A percentile compares a stretch with the other conserved stretches of the same genome.
These are phyloP conservation scores for Psilanteris sp. DNA, from an alignment of 1,140 invertebrate genomes.

Conservation along the genomic window DNA sequence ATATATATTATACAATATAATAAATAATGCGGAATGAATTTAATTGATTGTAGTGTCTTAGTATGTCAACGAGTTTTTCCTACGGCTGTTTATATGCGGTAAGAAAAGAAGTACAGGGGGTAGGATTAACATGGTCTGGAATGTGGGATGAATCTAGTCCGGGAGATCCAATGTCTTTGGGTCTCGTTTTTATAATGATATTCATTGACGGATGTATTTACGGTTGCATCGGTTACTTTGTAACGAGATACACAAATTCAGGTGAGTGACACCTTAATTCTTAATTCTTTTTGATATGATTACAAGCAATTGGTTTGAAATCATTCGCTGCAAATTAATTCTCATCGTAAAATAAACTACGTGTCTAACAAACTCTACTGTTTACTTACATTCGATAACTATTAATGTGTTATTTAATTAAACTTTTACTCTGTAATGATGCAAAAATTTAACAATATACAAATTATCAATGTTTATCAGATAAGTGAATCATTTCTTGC, in stretches of 20 bases:
- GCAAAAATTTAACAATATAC: too few species aligned
- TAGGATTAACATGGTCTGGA: conserved; percentile 77
- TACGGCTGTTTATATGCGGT: conserved; percentile 82
- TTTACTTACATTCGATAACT: too few species aligned
- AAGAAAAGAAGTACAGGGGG: conserved; percentile 82
- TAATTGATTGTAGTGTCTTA: conserved; percentile 78
- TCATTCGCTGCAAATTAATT: too few species aligned
- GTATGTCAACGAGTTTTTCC: conserved; percentile 83
- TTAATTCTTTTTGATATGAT: too few species aligned
- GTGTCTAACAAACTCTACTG: too few species aligned
- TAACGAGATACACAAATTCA: conserved; percentile 72
- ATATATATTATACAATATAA: too few species aligned
- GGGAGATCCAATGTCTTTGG: conserved; percentile 79
- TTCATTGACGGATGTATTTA: conserved; percentile 75
- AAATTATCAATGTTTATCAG: conserved; percentile 1
- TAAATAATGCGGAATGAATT: too few species aligned
- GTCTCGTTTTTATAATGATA: conserved; percentile 71
- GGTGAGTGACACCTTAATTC: conserved; percentile 54
- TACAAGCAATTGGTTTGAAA: too few species aligned
- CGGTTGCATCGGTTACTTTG: conserved; percentile 69
- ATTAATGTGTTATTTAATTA: too few species aligned
- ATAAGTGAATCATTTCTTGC: background rate
- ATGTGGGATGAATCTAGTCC: conserved; percentile 79
- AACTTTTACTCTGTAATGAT: conserved; percentile 1
- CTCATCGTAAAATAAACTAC: too few species aligned